Evolutionary conservation across 2,888 invertebrate genomes (phyloP), one percentile per base, ranked within the genome.

Genomic region (Dyspetes luteomarginatus): DNA sequence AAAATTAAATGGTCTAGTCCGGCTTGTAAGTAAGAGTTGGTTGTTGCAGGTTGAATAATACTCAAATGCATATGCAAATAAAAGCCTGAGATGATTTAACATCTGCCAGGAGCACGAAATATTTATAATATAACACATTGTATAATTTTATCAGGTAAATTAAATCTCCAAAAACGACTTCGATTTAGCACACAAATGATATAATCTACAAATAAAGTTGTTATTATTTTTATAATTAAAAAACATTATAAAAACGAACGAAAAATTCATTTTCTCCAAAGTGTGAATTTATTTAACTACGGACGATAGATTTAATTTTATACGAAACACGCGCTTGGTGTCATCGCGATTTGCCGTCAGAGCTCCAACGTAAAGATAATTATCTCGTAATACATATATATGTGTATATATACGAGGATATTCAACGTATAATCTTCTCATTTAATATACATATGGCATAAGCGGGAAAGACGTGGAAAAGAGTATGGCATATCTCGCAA

Each of bases 341-440:
- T 48, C 24, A 58, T 65, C 65, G 52, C 28, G 65, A 68, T 62
- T 22, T n/a, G 43, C 19, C n/a, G 28, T 15, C 36, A 69, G 4
- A 41, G 56, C 71, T 22, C 36, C 17, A 43, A 5, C 28, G 22
- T 26, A 28, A 45, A 50, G 76, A 81, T 81, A 77, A 81, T 81
- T 75, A 73, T 77, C 81, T 72, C 72, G 76, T 77, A 73, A 48
- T 68, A 52, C 41, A n/a, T 26, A 67, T 43, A 45, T 24, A 43
- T 26, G 30, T 58, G 45, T 72, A 36, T 56, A 19, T 48, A 48
- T 58, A 30, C 55, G 30, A 28, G 15, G 30, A 56, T 28, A 30
- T 15, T 56, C 28, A 28, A 56, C 24, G 52, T 12, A 50, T n/a
- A n/a, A n/a, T n/a, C 7, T 15, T 56, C 28, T 26, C n/a, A 58